Evolutionary conservation across 2,113 vertebrate genomes (phyloP).

Genomic region (Oryzias woworae): DNA sequence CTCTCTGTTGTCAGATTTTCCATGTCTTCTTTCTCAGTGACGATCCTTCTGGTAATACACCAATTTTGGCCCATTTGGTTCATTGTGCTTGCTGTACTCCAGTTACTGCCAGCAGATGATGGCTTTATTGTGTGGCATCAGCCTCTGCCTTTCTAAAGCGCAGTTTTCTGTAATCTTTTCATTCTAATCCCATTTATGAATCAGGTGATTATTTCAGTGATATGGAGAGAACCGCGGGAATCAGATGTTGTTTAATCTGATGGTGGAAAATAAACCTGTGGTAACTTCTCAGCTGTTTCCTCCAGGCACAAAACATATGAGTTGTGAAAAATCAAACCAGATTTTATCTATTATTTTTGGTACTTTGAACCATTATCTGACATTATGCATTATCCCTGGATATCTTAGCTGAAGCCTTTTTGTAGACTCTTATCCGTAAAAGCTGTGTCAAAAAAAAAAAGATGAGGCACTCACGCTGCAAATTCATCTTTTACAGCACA

Average conservation of each 20-base stretch:
- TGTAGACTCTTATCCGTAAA: background rate
- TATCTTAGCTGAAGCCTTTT: background rate
- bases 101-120: conserved; percentile 20
- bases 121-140: conserved; percentile 2
- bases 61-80: conserved; percentile 29
- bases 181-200: conserved; percentile 16
- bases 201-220: conserved; percentile 12
- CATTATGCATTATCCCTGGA: too few relatives aligned
- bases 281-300: background rate
- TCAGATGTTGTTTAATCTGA: background rate
- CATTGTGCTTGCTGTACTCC: conserved; percentile 20
- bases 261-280: background rate
- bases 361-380: background rate
- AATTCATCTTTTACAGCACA: conserved; percentile 5
- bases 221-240: background rate
- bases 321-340: background rate
- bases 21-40: conserved; percentile 18
- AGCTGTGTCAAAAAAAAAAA: background rate
- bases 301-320: background rate
- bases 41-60: conserved; percentile 14
- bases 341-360: background rate
- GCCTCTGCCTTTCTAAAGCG: background rate
- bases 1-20: conserved; percentile 1
- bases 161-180: conserved; percentile 1
- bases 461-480: conserved; percentile 16